Evolutionary conservation across 2,888 invertebrate genomes (phyloP).

Genomic region (Phyllotreta striolata): DNA sequence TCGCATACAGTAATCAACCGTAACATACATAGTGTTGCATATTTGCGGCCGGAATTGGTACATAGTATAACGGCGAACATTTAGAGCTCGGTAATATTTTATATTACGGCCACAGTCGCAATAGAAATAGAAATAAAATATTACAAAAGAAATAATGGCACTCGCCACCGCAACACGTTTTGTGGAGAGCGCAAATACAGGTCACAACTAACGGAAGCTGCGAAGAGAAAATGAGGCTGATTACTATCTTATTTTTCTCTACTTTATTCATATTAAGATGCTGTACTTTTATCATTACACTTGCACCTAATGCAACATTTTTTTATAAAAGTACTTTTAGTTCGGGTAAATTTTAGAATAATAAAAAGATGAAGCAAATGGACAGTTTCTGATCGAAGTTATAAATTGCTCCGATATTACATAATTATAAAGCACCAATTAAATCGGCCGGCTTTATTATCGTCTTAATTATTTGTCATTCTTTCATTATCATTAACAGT

Average conservation of each 20-base stretch:
- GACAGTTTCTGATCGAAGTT: too few relatives aligned
- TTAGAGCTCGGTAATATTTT: conserved; percentile 36
- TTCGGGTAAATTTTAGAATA: too few relatives aligned
- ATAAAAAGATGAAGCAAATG: too few relatives aligned
- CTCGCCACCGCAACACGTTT: conserved; percentile 47
- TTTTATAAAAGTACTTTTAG: conserved; percentile 26
- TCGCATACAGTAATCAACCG: conserved; percentile 10
- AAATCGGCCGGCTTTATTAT: conserved; percentile 14
- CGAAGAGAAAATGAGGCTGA: conserved; percentile 45
- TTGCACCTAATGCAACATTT: conserved; percentile 11
- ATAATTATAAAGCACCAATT: too few relatives aligned
- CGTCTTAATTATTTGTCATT: conserved; percentile 31
- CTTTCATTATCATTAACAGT: conserved; percentile 29
- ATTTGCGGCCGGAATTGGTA: conserved; percentile 38
- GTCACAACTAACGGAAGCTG: conserved; percentile 48
- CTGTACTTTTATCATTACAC: conserved; percentile 22
- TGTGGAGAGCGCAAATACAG: conserved; percentile 46
- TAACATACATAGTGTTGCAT: conserved; percentile 32
- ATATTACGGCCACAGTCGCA: conserved; percentile 37
- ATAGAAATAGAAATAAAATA: conserved; percentile 38
- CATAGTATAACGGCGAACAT: conserved; percentile 36
- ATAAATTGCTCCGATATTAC: too few relatives aligned
- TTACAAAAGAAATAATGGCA: conserved; percentile 42
- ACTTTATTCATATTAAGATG: conserved; percentile 39
- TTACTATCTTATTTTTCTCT: conserved; percentile 45